Evolutionary conservation across 2,888 invertebrate genomes (phyloP), one percentile per base, ranked within the genome.

Genomic region (Parnassius mnemosyne): DNA sequence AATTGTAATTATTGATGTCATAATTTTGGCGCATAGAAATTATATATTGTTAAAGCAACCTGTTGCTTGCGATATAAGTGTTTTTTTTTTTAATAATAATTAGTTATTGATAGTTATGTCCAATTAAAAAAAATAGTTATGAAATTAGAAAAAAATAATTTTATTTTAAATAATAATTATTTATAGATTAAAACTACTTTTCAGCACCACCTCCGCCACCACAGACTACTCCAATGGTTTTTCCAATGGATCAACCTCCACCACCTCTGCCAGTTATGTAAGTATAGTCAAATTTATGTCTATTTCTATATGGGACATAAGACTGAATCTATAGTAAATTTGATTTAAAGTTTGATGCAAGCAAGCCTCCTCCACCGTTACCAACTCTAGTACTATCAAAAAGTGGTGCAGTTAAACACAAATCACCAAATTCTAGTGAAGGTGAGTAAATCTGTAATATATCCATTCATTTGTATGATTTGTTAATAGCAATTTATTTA

Each of bases 341-440:
- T 34, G 34, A 34, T 64, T 64, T 44, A 60, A 87, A 87, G 57
- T 85, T 83, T 72, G 85, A 87, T 68, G 76, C 83, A 1, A 80
- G 76, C 43, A 77, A 71, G 56, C 89, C 88, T 10, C 89, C 89
- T 3, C 88, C 88, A 1, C 76, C 80, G 20, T 56, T 84, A 34
- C 74, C 75, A 9, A 54, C 65, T 53, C 70, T 64, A 34, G 53
- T 66, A 42, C 67, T 68, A 54, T 41, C 68, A 13, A 71, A 66
- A 64, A 77, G 64, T 68, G 69, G 69, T 49, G 59, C 65, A 5
- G n/a, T 69, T 1, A 85, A 84, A 69, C 71, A 82, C 51, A 12
- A 71, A 59, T 25, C 63, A 16, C 62, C 66, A 34, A 75, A 71
- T 44, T 60, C 65, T 10, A 50, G 56, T 58, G 77, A 77, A 71